Evolutionary conservation across 2,888 invertebrate species (phyloP), one percentile per base, ranked within the genome.

Genomic region (Plagodis dolabraria): DNA sequence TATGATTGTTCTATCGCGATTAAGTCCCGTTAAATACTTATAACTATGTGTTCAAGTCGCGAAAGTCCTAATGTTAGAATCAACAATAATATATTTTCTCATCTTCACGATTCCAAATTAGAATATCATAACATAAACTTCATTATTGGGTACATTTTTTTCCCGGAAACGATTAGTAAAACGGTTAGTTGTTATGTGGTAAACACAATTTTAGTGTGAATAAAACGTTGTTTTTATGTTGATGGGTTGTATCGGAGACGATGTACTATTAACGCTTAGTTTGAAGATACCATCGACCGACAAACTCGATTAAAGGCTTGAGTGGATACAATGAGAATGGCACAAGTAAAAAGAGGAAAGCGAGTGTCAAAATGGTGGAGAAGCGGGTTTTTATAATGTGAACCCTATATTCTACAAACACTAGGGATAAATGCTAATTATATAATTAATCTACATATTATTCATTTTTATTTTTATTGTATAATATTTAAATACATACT

Each of bases 231-330:
- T 76, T 12, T 49, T 57, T 57, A 53, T 40, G 44, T 45, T 38
- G 51, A 38, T 52, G 62, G 57, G 68, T 67, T 63, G 65, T 68
- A 71, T 75, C 73, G 72, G 80, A 82, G 85, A 87, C 85, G 87
- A 80, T 79, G 85, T 82, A 85, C 88, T 90, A 92, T 91, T 91
- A 92, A 89, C 87, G 87, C 80, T 75, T 78, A 79, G 83, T 85
- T 92, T 87, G 77, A 83, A 91, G 92, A 92, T 92, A 92, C 71
- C 83, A 92, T 92, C 92, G 86, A 69, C 92, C 92, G 91, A 89
- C 91, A 89, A 90, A 92, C 92, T 91, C 91, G 91, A 90, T 92
- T 92, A 92, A 89, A 79, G 86, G 87, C 85, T 79, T 75, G 82
- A 88, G 85, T 86, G 86, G 80, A 78, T 79, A 73, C 77, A 76